Evolutionary conservation across 1,140 invertebrate species (phyloP).

Genomic region (Drosophila varians): DNA sequence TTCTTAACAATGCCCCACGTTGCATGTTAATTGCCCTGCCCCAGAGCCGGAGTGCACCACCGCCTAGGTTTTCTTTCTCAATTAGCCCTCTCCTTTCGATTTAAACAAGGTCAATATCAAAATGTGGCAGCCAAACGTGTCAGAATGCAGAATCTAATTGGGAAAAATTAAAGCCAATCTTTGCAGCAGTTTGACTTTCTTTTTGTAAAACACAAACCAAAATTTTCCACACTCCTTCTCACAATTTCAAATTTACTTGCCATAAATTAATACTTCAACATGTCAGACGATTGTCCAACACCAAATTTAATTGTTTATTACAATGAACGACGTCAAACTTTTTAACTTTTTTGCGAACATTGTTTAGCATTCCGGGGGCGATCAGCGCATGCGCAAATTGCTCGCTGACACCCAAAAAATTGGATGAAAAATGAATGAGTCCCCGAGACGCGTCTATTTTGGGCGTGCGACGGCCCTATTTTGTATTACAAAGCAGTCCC

Average conservation of each 20-base stretch:
- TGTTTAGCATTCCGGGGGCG: slow-evolving; percentile 29
- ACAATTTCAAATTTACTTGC: slow-evolving; percentile 59
- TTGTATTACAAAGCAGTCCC: slow-evolving; percentile 62
- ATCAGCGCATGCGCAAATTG: slow-evolving; percentile 48
- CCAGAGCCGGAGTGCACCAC: neutral
- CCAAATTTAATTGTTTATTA: slow-evolving; percentile 71
- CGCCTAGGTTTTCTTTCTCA: slow-evolving; percentile 56
- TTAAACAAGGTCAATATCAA: slow-evolving; percentile 82
- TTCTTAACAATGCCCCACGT: slow-evolving; percentile 37
- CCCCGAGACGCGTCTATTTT: slow-evolving; percentile 36
- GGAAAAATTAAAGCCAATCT: slow-evolving; percentile 9
- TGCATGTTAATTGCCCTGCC: slow-evolving; percentile 59
- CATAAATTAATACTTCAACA: slow-evolving; percentile 53
- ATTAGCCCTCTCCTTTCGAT: slow-evolving; percentile 40
- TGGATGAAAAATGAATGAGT: slow-evolving; percentile 20
- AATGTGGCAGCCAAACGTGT: slow-evolving; percentile 57
- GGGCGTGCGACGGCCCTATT: slow-evolving; percentile 57
- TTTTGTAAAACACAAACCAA: slow-evolving; percentile 5
- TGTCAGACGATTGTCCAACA: slow-evolving; percentile 74
- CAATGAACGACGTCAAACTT: slow-evolving; percentile 34
- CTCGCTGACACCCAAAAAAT: slow-evolving; percentile 16
- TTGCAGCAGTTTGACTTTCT: slow-evolving; percentile 50
- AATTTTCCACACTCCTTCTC: neutral
- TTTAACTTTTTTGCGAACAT: slow-evolving; percentile 30
- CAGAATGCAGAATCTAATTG: slow-evolving; percentile 55